Evolutionary conservation across 1,140 invertebrate species (phyloP).

Genomic region (Drosophila ercepeae): DNA sequence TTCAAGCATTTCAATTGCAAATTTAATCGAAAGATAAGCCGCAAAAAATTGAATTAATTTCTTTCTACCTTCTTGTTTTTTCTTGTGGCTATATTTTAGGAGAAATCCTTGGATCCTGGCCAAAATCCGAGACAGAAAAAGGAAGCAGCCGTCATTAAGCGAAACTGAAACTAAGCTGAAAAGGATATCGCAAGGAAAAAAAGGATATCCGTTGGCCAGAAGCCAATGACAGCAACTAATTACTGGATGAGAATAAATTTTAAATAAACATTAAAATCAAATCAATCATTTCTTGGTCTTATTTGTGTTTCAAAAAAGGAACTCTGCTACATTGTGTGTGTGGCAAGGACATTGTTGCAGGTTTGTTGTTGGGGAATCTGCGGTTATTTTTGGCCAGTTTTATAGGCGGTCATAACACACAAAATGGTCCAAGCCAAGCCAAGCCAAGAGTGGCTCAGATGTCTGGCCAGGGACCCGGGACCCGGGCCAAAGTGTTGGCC

Average conservation of each 20-base stretch:
- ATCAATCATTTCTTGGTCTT: conserved; percentile 68
- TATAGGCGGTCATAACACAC: conserved; percentile 46
- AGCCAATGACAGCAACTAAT: conserved; percentile 58
- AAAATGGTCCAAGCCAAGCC: conserved; percentile 29
- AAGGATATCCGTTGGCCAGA: conserved; percentile 48
- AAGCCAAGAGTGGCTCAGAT: conserved; percentile 15
- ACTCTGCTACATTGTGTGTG: conserved; percentile 27
- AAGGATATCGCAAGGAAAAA: conserved; percentile 9
- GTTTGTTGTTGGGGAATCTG: not conserved
- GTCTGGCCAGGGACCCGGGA: no score
- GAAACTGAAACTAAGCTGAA: conserved; percentile 23
- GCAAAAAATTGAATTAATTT: not conserved
- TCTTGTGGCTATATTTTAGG: conserved; percentile 5
- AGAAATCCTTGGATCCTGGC: conserved; percentile 39
- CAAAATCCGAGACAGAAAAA: conserved; percentile 39
- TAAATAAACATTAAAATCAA: conserved; percentile 69
- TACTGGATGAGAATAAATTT: conserved; percentile 48
- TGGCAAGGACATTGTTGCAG: conserved; percentile 8
- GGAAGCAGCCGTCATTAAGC: conserved; percentile 64
- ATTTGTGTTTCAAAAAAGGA: conserved; percentile 16
- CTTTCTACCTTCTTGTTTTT: not conserved
- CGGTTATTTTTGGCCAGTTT: conserved; percentile 11
- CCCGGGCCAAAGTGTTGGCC: not conserved
- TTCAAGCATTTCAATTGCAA: not conserved
- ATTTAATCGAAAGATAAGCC: not conserved